Evolutionary conservation across 1,140 invertebrate species (phyloP).

Genomic region (Cherax quadricarinatus): DNA sequence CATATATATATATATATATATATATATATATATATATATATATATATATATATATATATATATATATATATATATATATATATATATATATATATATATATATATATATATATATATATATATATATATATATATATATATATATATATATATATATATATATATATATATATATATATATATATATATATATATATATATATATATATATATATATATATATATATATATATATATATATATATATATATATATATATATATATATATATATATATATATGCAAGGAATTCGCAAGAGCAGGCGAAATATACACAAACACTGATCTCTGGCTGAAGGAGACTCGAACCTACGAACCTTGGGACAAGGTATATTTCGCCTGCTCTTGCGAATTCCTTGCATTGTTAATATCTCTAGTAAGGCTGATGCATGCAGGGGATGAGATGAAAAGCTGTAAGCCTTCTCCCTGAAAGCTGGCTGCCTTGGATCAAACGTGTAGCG

Average conservation of each 20-base stretch:
- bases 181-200: slow-evolving; percentile 39
- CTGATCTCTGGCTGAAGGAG: no score
- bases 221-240: slow-evolving; percentile 25
- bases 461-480: no score
- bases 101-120: background rate
- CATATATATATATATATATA: no score
- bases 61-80: slow-evolving; percentile 25
- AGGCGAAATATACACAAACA: no score
- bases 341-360: no score
- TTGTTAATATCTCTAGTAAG: no score
- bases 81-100: slow-evolving; percentile 1
- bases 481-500: no score
- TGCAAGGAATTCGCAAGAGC: no score
- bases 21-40: slow-evolving; percentile 42
- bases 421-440: no score
- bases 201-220: slow-evolving; percentile 34
- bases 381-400: no score
- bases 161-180: slow-evolving; percentile 42
- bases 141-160: slow-evolving; percentile 26
- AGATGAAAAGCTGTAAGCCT: no score
- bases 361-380: no score
- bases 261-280: slow-evolving; percentile 31
- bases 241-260: slow-evolving; percentile 42
- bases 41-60: slow-evolving; percentile 19
- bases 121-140: background rate